Conservation (phyloP, 1,140 invertebrate species). For the Drosophila arizonae region DNA sequence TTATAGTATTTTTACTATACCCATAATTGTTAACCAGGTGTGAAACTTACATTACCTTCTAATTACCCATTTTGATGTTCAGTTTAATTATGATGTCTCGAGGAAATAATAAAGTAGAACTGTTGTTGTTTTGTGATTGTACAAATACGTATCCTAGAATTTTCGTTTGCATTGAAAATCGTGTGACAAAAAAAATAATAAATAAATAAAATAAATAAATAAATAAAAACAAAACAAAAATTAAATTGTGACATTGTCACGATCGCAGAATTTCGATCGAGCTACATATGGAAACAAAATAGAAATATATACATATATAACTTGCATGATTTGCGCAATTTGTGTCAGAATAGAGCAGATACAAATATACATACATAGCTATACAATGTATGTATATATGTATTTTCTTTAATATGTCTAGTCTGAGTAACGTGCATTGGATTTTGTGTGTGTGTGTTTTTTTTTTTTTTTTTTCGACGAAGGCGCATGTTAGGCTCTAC, state of each 20-base stretch:
- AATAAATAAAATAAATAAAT: no score
- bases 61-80: slow-evolving; percentile 9
- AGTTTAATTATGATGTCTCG: slow-evolving; percentile 6
- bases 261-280: slow-evolving; percentile 39
- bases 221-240: no score
- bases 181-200: slow-evolving; percentile 34
- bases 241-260: slow-evolving; percentile 46
- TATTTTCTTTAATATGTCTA: neutral
- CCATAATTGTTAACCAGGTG: neutral
- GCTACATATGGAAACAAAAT: slow-evolving; percentile 28
- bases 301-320: slow-evolving; percentile 25
- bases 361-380: neutral
- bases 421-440: slow-evolving; percentile 11
- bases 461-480: slow-evolving; percentile 2
- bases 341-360: neutral
- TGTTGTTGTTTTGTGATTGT: neutral
- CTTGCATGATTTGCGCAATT: slow-evolving; percentile 39
- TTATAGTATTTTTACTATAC: no score
- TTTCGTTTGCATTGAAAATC: slow-evolving; percentile 29
- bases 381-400: neutral
- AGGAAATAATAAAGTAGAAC: slow-evolving; percentile 7
- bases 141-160: slow-evolving; percentile 21
- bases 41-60: neutral
- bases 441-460: no score
- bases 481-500: slow-evolving; percentile 14